Evolutionary conservation across 2,113 vertebrate species (phyloP), one percentile per base, ranked within the genome.

Genomic region (Rhinoptilus africanus): DNA sequence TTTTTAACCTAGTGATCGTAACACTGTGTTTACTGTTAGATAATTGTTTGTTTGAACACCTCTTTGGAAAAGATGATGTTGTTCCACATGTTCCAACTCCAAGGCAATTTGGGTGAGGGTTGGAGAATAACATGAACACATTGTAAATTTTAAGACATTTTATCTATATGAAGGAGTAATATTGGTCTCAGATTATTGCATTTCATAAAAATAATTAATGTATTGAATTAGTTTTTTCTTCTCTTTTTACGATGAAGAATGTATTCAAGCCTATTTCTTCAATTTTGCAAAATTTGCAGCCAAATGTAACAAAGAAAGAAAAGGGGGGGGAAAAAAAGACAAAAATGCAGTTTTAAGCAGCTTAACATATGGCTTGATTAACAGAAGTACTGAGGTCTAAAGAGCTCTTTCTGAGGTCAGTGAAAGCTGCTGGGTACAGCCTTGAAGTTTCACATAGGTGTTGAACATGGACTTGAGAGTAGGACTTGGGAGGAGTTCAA

Each of bases 311-410:
- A 77, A n/a, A 56, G 13, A 12, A 56, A 35, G 37, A 43, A 56
- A 21, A 24, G 3, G 2, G 4, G 5, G 3, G 4, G 4, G 2
- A 14, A 10, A 35, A 6, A 11, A 15, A n/a, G 24, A 32, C 5
- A 76, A 32, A 2, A 35, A 47, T 53, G 17, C 27, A 14, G 9
- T 60, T 88, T 84, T 80, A 83, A 75, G 34, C 22, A 77, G 13
- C 41, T 77, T 80, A 77, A 63, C 7, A 9, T 80, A 57, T n/a
- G 68, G 39, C 27, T 74, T 54, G 22, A 76, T 86, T 88, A 77
- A 69, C 12, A 41, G 62, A 85, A 73, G 7, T 45, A 34, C 12
- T 28, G 63, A 88, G 26, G 24, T 82, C 50, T 32, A 59, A n/a
- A 72, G 37, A 67, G 41, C n/a, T 83, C 41, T 67, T 78, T 9